A percentile compares a stretch with the other conserved stretches of the same genome.
phyloP scores from a whole-genome alignment of 2,797 vertebrate species.

The Karalla daura region DNA sequence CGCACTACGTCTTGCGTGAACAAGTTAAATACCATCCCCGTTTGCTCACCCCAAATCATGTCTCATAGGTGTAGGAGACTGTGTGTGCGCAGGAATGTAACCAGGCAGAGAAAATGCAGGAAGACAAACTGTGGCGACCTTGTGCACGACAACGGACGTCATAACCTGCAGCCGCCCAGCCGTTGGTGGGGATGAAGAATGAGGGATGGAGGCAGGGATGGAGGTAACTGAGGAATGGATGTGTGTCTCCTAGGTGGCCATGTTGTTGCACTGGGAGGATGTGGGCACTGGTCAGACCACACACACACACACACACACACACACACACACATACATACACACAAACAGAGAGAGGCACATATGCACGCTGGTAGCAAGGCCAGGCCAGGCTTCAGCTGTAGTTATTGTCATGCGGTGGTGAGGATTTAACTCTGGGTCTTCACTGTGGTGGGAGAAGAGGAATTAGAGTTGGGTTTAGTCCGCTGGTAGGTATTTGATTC shows the following conservation, averaged over 20 bases:
- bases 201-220: slow-evolving; percentile 39
- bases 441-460: slow-evolving; percentile 38
- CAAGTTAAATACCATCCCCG: slow-evolving; percentile 64
- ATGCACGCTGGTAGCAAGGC: slow-evolving; percentile 38
- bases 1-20: slow-evolving; percentile 42
- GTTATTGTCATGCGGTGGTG: slow-evolving; percentile 67
- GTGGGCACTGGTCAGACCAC: slow-evolving; percentile 77
- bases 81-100: slow-evolving; percentile 63
- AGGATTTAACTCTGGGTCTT: slow-evolving; percentile 47
- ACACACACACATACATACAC: slow-evolving; percentile 26
- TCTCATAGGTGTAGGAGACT: slow-evolving; percentile 24
- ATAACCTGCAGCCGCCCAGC: slow-evolving; percentile 37
- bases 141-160: slow-evolving; percentile 48
- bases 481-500: slow-evolving; percentile 60
- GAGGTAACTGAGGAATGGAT: slow-evolving; percentile 62
- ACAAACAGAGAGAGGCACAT: slow-evolving; percentile 34
- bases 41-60: slow-evolving; percentile 69
- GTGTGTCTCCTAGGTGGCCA: slow-evolving; percentile 76
- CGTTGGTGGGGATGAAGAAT: slow-evolving; percentile 65
- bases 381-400: slow-evolving; percentile 40
- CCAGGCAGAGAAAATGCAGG: slow-evolving; percentile 56
- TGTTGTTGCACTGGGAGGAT: slow-evolving; percentile 70
- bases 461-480: slow-evolving; percentile 54
- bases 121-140: slow-evolving; percentile 61
- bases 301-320: slow-evolving; percentile 57